Evolutionary conservation across 1,140 invertebrate genomes (phyloP).

Genomic region (Lordiphosa clarofinis): DNA sequence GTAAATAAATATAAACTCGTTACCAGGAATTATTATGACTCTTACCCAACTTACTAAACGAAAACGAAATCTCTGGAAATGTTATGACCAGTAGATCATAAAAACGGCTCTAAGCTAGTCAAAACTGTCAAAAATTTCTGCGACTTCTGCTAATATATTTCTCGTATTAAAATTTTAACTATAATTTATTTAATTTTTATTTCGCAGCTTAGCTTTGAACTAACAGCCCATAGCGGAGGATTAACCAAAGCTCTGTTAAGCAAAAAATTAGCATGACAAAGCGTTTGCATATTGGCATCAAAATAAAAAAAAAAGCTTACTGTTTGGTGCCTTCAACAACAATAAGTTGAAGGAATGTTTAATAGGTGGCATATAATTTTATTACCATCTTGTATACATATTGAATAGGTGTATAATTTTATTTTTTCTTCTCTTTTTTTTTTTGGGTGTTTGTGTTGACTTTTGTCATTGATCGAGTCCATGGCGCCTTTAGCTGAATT

Average conservation of each 20-base stretch:
- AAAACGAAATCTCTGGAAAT: too few species aligned
- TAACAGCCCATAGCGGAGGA: too few species aligned
- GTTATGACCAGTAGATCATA: too few species aligned
- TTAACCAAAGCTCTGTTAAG: slow-evolving; percentile 4
- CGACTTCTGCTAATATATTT: too few species aligned
- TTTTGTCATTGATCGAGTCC: slow-evolving; percentile 17
- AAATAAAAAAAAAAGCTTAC: slow-evolving; percentile 19
- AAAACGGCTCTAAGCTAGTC: too few species aligned
- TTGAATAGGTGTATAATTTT: slow-evolving; percentile 1
- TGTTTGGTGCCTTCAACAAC: slow-evolving; percentile 10
- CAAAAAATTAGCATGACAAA: slow-evolving; percentile 58
- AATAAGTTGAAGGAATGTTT: slow-evolving; percentile 30
- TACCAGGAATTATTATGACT: too few species aligned
- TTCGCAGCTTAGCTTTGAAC: too few species aligned
- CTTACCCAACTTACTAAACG: too few species aligned
- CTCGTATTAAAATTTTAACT: too few species aligned
- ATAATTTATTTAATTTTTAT: too few species aligned
- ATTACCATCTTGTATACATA: slow-evolving; percentile 46
- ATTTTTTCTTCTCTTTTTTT: too few species aligned
- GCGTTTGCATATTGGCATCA: slow-evolving; percentile 38
- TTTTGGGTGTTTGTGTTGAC: slow-evolving; percentile 21
- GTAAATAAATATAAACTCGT: too few species aligned
- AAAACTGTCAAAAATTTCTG: slow-evolving; percentile 17
- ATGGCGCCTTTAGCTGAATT: slow-evolving; percentile 50
- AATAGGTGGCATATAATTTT: slow-evolving; percentile 21